These are phyloP conservation scores for Nesidiocoris tenuis DNA, from an alignment of 2,888 invertebrate species.

Conservation along the genomic window DNA sequence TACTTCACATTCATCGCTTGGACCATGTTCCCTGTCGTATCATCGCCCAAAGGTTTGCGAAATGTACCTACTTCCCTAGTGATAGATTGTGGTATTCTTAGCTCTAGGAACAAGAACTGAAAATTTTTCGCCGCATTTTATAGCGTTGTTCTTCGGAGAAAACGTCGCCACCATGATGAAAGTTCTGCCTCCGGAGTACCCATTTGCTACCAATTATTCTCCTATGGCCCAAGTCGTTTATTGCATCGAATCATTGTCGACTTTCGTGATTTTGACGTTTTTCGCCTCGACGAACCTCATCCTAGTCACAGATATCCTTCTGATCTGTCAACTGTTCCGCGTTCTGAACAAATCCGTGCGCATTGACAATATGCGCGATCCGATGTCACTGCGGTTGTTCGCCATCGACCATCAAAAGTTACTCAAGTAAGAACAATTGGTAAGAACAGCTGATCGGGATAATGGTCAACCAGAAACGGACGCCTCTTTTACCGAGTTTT, in stretches of 20 bases:
- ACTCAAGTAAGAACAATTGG: conserved; percentile 29
- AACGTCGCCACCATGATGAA: conserved; percentile 28
- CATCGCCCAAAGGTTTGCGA: conserved; percentile 14
- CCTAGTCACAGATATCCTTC: conserved; percentile 26
- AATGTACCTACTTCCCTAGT: no score
- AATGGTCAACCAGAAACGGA: no score
- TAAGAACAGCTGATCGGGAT: no score
- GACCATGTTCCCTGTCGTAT: conserved; percentile 28
- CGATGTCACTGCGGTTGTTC: conserved; percentile 14
- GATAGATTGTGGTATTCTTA: no score
- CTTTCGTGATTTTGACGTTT: conserved; percentile 29
- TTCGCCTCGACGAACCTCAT: conserved; percentile 36
- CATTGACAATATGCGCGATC: not conserved
- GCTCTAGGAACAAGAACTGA: no score
- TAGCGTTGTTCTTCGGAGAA: conserved; percentile 15
- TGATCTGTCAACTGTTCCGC: conserved; percentile 23
- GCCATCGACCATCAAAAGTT: conserved; percentile 30
- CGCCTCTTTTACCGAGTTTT: no score
- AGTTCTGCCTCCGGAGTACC: conserved; percentile 31
- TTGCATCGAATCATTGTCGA: conserved; percentile 18
- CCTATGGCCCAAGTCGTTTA: conserved; percentile 27
- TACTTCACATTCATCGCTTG: conserved; percentile 32
- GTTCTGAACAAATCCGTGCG: conserved; percentile 15
- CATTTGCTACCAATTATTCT: conserved; percentile 26
- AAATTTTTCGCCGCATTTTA: not conserved